Evolutionary conservation across 2,888 invertebrate genomes (phyloP).

Genomic region (Amphipoea lucens): DNA sequence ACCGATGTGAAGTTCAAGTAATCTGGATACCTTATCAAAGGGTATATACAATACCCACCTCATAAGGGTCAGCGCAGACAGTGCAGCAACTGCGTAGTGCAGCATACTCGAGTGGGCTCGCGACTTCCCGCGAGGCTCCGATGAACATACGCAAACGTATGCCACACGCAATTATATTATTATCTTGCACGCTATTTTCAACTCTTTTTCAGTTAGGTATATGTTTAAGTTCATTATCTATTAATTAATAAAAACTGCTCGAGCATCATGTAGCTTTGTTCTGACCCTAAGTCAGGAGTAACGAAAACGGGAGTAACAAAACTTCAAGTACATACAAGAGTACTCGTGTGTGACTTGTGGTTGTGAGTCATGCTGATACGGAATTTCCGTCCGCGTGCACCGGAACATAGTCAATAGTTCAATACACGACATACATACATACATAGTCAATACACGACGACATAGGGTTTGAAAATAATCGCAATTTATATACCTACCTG

Average conservation of each 20-base stretch:
- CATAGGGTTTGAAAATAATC: neutral
- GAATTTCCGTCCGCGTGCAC: slow-evolving; percentile 11
- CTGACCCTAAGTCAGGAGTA: neutral
- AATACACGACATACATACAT: neutral
- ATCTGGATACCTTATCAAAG: neutral
- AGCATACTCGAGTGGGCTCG: neutral
- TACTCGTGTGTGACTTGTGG: neutral
- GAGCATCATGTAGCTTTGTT: neutral
- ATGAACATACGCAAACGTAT: neutral
- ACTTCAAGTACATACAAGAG: neutral
- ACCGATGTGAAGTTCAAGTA: neutral
- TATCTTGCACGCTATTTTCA: neutral
- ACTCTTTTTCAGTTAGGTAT: neutral
- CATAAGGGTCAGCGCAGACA: neutral
- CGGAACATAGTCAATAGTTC: slow-evolving; percentile 3
- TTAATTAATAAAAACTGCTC: neutral
- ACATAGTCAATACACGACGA: too few relatives aligned
- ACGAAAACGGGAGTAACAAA: neutral
- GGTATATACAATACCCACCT: neutral
- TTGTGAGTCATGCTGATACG: slow-evolving; percentile 23
- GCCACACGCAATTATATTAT: neutral
- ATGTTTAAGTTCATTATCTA: neutral
- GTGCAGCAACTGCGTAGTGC: neutral
- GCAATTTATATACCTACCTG: slow-evolving; percentile 1
- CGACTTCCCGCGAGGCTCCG: neutral